Base-by-base conservation (phyloP, 2,888 invertebrate genomes). In the Diarsia brunnea region DNA sequence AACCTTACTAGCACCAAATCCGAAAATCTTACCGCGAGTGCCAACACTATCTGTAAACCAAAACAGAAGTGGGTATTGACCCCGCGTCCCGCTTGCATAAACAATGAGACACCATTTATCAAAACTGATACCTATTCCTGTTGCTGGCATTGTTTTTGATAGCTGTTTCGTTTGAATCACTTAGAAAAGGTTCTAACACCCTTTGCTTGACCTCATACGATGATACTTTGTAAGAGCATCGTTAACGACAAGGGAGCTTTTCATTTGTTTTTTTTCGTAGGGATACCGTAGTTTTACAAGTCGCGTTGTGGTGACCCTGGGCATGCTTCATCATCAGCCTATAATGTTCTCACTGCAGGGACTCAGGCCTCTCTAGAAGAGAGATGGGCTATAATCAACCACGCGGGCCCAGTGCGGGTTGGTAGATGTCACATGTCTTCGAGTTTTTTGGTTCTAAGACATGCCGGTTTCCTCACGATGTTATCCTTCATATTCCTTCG, bases 81-180 rank as follows among this genome's bases (percentile, higher is more conserved):
- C 90, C 83, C 80, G 79, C 77, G 83, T 84, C 82, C 86, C 79
- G 88, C 88, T 83, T 90, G 85, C 89, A 90, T 90, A 90, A 90
- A 90, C 89, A 90, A 90, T 90, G 90, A 89, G 87, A 75, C 31
- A 79, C 85, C 84, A 89, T 89, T 89, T 90, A 89, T 89, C 89
- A 89, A 87, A 88, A 74, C 79, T 79, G 78, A 75, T 88, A 87
- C 75, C 80, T 81, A 80, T 75, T 85, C 80, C 74, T 79, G 78
- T 4, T 24, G 66, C 61, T 81, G 85, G 61, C 87, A 58, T 51
- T 60, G 84, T 73, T 70, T 65, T 69, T 63, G 73, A 77, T 75
- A 80, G 63, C 3, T 67, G 43, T 64, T 73, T 71, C 49, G 63
- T 81, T 72, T 72, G 69, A 72, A 80, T 72, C 61, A 75, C 65